Conservation (phyloP, 2,797 vertebrate species). For the Masticophis lateralis region DNA sequence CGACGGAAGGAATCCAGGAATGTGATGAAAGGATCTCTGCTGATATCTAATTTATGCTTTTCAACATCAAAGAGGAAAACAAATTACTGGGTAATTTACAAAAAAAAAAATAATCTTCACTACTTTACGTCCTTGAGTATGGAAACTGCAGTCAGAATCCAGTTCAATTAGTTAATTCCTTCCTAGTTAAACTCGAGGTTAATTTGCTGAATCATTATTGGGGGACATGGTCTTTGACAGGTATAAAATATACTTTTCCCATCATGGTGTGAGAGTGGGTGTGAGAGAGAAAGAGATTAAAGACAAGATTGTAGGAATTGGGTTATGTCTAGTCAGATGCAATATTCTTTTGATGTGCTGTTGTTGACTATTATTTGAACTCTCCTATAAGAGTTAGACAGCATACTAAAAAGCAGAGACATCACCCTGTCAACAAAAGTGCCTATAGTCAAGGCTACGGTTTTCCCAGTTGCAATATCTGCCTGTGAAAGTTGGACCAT, state of each 20-base stretch:
- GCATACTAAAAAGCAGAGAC: too few species aligned
- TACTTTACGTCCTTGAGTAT: conserved; percentile 25
- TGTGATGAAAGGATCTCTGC: conserved; percentile 24
- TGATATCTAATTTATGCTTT: conserved; percentile 36
- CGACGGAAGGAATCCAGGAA: conserved; percentile 17
- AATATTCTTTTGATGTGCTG: too few species aligned
- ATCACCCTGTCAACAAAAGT: too few species aligned
- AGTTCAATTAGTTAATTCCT: neutral
- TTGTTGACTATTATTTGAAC: too few species aligned
- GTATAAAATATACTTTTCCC: neutral
- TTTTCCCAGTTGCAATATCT: too few species aligned
- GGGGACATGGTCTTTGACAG: neutral
- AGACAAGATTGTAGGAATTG: neutral
- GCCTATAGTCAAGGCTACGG: too few species aligned
- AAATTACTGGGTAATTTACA: conserved; percentile 29
- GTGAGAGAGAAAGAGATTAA: neutral
- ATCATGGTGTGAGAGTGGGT: neutral
- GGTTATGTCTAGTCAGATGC: neutral
- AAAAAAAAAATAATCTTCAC: neutral
- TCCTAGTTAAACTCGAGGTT: neutral
- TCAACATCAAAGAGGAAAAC: conserved; percentile 43
- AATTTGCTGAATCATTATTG: neutral
- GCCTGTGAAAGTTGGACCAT: too few species aligned
- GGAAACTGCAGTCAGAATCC: neutral
- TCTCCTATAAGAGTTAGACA: too few species aligned